phyloP scores from a whole-genome alignment of 2,797 vertebrate genomes.

The Lagorchestes hirsutus region DNA sequence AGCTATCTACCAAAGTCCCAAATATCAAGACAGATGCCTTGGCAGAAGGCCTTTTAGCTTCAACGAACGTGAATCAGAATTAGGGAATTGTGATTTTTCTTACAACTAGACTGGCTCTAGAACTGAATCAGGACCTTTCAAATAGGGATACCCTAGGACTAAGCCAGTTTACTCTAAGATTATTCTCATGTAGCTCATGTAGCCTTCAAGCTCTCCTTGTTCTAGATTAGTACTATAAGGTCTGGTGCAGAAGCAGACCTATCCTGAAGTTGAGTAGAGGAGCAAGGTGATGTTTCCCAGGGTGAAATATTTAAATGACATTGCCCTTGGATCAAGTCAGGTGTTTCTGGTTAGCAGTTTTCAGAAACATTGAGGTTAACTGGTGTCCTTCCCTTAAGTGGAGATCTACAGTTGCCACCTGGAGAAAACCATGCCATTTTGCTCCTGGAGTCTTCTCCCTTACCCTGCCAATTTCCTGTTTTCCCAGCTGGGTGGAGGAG shows the following conservation, averaged over 20 bases:
- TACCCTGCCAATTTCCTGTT: constrained; percentile 13
- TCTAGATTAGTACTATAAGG: neutral
- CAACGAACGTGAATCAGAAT: neutral
- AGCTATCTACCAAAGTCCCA: neutral
- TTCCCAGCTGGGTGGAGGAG: rapidly evolving
- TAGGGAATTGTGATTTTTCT: neutral
- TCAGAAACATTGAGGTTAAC: neutral
- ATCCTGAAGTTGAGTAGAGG: neutral
- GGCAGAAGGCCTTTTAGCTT: neutral
- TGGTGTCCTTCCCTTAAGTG: neutral
- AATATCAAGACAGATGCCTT: neutral
- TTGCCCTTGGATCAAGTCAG: neutral
- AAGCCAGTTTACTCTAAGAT: neutral
- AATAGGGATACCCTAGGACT: neutral
- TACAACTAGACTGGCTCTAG: neutral
- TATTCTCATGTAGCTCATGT: neutral
- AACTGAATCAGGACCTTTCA: neutral
- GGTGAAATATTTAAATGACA: neutral
- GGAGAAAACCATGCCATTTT: neutral
- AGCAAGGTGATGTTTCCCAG: neutral
- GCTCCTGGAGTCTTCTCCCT: neutral
- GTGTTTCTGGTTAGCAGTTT: neutral
- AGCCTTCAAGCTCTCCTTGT: neutral
- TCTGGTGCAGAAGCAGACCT: neutral
- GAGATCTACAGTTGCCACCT: neutral